phyloP scores from a whole-genome alignment of 1,140 invertebrate genomes.

The Drosophila tani region DNA sequence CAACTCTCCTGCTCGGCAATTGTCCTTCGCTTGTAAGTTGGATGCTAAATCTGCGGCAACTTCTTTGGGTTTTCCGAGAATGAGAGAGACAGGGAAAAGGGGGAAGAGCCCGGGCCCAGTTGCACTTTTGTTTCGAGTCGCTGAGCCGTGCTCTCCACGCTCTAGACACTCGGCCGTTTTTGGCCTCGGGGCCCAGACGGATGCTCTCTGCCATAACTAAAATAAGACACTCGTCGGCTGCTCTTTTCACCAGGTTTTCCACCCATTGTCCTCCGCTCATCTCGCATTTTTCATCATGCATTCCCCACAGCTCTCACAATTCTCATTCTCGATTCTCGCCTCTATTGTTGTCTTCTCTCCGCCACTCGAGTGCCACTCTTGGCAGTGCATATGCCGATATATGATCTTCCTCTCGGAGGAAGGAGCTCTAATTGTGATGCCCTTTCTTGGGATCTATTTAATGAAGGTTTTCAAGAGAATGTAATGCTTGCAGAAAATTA shows the following conservation, averaged over 20 bases:
- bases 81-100: background rate
- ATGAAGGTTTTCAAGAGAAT: background rate
- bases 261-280: conserved; percentile 7
- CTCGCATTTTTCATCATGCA: conserved; percentile 13
- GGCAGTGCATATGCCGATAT: conserved; percentile 27
- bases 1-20: conserved; percentile 36
- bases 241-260: conserved; percentile 15
- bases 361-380: conserved; percentile 45
- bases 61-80: conserved; percentile 50
- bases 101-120: conserved; percentile 11
- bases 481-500: background rate
- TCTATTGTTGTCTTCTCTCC: conserved; percentile 31
- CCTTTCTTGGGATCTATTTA: background rate
- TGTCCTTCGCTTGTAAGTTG: conserved; percentile 60
- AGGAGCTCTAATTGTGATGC: conserved; percentile 17
- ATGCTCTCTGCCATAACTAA: conserved; percentile 67
- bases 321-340: conserved; percentile 29
- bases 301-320: conserved; percentile 5
- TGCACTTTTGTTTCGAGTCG: conserved; percentile 77
- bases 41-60: conserved; percentile 65
- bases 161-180: conserved; percentile 33
- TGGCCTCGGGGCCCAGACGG: conserved; percentile 35
- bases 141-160: conserved; percentile 63
- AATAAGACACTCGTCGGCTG: conserved; percentile 65
- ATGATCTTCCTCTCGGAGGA: background rate